Base-by-base conservation (phyloP, 2,113 vertebrate species). In the Seriola quinqueradiata region DNA sequence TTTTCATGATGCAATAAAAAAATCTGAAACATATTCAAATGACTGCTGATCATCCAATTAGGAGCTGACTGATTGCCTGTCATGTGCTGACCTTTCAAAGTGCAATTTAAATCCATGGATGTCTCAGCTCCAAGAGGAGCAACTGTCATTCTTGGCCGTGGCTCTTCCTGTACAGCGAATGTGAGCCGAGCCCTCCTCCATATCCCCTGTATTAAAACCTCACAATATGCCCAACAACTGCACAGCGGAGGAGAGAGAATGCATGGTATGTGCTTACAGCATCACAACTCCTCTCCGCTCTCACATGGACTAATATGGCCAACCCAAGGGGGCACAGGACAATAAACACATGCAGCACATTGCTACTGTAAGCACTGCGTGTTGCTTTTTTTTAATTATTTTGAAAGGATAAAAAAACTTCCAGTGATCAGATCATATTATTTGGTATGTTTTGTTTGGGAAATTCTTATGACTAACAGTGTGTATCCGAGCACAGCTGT, bases 151-250 rank as follows among this genome's bases (percentile, higher is more conserved):
- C 94, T 95, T 97, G 97, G 96, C 96, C 60, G 93, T 86, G 82
- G 93, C 91, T 89, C 89, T 91, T 95, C 90, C 82, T 92, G 94
- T 93, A 92, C 85, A 82, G 93, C 92, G 95, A 97, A 97, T 96
- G 95, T 82, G 85, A 96, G 91, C 93, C 66, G 77, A 88, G 82
- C 90, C 83, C 85, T 76, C 61, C 69, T 79, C 80, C 82, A 80
- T 81, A 87, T 74, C 84, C 85, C 77, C 91, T 76, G 92, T 91
- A 93, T 95, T 96, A 95, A 91, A 97, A 96, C 95, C 93, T 95
- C 92, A 90, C 94, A 93, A 95, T 96, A 97, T 97, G 95, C 90
- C 94, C 93, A 96, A 96, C 96, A 98, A 97, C 96, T 97, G 96
- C 95, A 96, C 88, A 77, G 94, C 85, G 94, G 95, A 96, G 93